phyloP scores from a whole-genome alignment of 2,888 invertebrate genomes.

The Eupeodes luniger region DNA sequence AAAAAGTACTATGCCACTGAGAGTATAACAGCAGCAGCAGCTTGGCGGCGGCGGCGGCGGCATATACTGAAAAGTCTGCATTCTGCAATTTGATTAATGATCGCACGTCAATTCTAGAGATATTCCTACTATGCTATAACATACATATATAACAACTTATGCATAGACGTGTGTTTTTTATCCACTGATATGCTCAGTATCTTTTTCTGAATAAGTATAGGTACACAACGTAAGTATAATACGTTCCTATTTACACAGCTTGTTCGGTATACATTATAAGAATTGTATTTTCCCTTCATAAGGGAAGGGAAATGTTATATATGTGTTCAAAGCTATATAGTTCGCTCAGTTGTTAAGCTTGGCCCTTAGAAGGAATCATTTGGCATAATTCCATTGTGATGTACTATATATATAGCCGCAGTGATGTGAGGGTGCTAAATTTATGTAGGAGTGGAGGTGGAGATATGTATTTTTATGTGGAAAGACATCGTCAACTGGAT shows the following conservation, averaged over 20 bases:
- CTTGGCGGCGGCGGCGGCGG: constrained; percentile 49
- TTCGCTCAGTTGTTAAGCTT: constrained; percentile 64
- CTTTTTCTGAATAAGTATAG: constrained; percentile 70
- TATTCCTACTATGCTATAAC: constrained; percentile 58
- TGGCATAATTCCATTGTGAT: constrained; percentile 70
- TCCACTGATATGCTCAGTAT: constrained; percentile 40
- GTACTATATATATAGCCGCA: not conserved
- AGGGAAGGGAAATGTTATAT: constrained; percentile 47
- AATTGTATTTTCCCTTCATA: constrained; percentile 34
- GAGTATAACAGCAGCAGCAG: constrained; percentile 19
- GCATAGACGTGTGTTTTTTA: constrained; percentile 63
- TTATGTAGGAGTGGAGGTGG: not conserved
- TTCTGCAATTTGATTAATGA: constrained; percentile 84
- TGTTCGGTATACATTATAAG: constrained; percentile 31
- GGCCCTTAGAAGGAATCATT: constrained; percentile 61
- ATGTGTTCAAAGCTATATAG: constrained; percentile 47
- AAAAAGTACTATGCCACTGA: constrained; percentile 69
- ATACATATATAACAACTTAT: constrained; percentile 24
- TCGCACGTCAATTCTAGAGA: constrained; percentile 83
- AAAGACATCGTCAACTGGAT: constrained; percentile 50
- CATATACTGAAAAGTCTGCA: constrained; percentile 81
- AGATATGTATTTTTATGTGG: not conserved
- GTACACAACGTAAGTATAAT: constrained; percentile 54
- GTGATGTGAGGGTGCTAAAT: not conserved
- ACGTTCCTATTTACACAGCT: constrained; percentile 73